These are phyloP conservation scores for Trididemnum miniatum DNA, from an alignment of 23 tunicate species.

Conservation along the genomic window DNA sequence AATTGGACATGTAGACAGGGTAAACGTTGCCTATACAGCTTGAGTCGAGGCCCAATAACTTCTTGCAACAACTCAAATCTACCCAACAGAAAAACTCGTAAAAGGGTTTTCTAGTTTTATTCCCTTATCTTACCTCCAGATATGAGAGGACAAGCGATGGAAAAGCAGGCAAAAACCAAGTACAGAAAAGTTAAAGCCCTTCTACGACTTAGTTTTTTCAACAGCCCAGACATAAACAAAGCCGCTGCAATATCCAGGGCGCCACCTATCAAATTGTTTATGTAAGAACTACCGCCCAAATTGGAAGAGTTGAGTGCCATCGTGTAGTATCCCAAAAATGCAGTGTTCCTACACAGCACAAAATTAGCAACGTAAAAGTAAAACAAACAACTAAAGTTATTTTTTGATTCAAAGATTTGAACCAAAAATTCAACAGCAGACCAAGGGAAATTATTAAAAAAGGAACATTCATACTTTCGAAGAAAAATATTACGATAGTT, in stretches of 20 bases:
- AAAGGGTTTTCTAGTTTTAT: background rate
- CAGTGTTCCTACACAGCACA: background rate
- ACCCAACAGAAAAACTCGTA: too few species aligned
- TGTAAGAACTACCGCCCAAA: background rate
- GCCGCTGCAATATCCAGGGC: conserved; percentile 11
- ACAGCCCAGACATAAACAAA: background rate
- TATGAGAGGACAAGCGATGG: background rate
- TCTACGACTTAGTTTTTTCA: conserved; percentile 18
- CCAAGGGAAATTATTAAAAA: too few species aligned
- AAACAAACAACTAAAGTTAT: too few species aligned
- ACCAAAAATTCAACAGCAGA: too few species aligned
- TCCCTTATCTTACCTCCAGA: background rate
- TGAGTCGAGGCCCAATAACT: too few species aligned
- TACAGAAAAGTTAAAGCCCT: background rate
- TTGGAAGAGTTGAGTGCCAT: conserved; percentile 15
- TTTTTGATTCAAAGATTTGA: too few species aligned
- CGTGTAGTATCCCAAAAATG: conserved; percentile 14
- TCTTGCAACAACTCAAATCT: too few species aligned
- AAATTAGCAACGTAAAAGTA: too few species aligned
- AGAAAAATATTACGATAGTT: too few species aligned
- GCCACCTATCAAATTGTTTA: conserved; percentile 20
- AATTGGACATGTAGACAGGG: too few species aligned
- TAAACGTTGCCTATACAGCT: too few species aligned
- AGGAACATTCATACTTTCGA: too few species aligned
- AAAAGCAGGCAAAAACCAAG: background rate